Conservation (phyloP, 2,113 vertebrate genomes). For the Mesitornis unicolor region DNA sequence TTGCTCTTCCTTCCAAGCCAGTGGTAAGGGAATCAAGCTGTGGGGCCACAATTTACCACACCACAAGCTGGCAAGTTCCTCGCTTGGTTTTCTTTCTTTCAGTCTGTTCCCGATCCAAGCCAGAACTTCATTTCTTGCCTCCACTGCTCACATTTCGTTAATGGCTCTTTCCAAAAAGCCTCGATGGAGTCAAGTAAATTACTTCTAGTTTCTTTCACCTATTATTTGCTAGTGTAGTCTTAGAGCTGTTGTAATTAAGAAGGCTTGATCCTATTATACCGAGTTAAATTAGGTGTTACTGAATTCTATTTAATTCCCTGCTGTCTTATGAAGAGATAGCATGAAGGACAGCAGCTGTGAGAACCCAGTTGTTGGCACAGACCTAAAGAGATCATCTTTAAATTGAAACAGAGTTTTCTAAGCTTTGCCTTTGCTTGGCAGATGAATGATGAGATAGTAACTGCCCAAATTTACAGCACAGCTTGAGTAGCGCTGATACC, state of each 20-base stretch:
- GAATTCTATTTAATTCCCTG: conserved; percentile 3
- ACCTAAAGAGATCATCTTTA: neutral
- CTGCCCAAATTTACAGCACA: neutral
- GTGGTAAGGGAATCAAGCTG: neutral
- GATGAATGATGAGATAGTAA: neutral
- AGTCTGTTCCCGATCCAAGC: neutral
- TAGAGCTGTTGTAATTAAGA: neutral
- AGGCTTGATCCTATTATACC: neutral
- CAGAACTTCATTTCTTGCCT: neutral
- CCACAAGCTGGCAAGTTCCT: neutral
- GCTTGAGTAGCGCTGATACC: neutral
- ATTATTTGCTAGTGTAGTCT: neutral
- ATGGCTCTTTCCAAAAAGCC: neutral
- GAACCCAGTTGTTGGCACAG: neutral
- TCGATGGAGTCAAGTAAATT: neutral
- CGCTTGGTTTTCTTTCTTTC: neutral
- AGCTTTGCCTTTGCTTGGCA: neutral
- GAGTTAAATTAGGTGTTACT: conserved; percentile 23
- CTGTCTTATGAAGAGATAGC: neutral
- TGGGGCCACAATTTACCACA: neutral
- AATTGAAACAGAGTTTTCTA: neutral
- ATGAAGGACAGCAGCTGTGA: neutral
- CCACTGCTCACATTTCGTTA: neutral
- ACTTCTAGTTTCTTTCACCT: conserved; percentile 21
- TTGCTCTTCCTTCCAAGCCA: neutral